These are phyloP conservation scores for Buathra laborator DNA, from an alignment of 2,888 invertebrate genomes.

Conservation along the genomic window DNA sequence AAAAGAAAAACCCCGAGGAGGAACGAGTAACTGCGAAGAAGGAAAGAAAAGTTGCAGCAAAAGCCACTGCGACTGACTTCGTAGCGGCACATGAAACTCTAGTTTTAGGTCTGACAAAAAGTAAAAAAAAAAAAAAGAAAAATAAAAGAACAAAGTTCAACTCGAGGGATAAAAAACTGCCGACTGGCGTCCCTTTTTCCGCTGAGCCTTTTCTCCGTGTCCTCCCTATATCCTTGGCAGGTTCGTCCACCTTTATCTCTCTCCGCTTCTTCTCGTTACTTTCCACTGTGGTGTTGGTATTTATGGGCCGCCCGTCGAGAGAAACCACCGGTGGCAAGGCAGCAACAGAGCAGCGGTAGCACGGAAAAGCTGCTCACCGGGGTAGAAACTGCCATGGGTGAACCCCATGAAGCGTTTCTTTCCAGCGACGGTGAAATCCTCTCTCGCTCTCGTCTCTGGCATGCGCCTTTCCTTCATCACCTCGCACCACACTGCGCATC, in stretches of 20 bases:
- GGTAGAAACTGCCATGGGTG: slow-evolving; percentile 74
- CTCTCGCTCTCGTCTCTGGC: slow-evolving; percentile 3
- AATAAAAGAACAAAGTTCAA: slow-evolving; percentile 26
- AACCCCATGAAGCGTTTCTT: slow-evolving; percentile 77
- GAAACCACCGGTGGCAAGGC: slow-evolving; percentile 71
- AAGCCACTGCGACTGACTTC: slow-evolving; percentile 55
- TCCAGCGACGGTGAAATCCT: slow-evolving; percentile 65
- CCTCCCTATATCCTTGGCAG: slow-evolving; percentile 42
- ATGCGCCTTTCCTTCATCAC: slow-evolving; percentile 49
- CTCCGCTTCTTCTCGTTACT: slow-evolving; percentile 56
- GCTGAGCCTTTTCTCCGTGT: slow-evolving; percentile 30
- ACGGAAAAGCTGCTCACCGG: slow-evolving; percentile 75
- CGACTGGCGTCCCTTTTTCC: slow-evolving; percentile 46
- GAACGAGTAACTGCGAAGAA: slow-evolving; percentile 1
- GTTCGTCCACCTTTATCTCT: slow-evolving; percentile 65
- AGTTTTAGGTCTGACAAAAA: slow-evolving; percentile 66
- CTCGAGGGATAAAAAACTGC: slow-evolving; percentile 62
- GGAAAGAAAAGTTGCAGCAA: neutral
- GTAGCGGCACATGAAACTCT: slow-evolving; percentile 70
- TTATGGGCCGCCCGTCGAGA: slow-evolving; percentile 72
- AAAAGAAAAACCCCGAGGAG: neutral
- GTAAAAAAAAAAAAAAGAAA: slow-evolving; percentile 30
- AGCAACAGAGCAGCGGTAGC: slow-evolving; percentile 53
- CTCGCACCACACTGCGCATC: slow-evolving; percentile 36
- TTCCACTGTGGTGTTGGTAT: slow-evolving; percentile 76